Evolutionary conservation across 2,797 vertebrate species (phyloP), one percentile per base, ranked within the genome.

Genomic region (Meriones psammophilus): DNA sequence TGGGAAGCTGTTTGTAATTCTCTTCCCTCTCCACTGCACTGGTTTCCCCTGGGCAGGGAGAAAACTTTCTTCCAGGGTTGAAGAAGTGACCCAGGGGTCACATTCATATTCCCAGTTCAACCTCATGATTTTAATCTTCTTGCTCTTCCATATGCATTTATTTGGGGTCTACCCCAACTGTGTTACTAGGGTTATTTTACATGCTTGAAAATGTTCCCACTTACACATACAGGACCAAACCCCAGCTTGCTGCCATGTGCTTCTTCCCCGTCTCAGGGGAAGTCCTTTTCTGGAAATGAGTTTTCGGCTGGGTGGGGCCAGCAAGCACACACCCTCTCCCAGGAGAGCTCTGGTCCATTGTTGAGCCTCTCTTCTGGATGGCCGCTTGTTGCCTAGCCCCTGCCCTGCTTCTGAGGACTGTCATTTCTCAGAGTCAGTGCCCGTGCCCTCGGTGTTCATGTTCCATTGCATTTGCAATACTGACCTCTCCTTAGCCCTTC

Each of bases 401-500:
- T 93, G 93, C 79, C 74, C 85, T 36, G 69, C 92, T 93, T 91
- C 94, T 92, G 74, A 88, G 78, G 91, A 78, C 69, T 17, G 17
- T 85, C 76, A 91, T 83, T 89, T 76, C 89, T 91, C 74, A 92
- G 89, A 97, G 66, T 66, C 92, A 42, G 17, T 80, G 30, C 92
- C 64, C 33, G 17, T 8, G 85, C 71, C 39, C 64, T 88, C 71
- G 14, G 33, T 83, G 68, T 84, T 92, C 64, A 26, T 86, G 22
- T 62, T 81, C 83, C 60, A 18, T 88, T 62, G 18, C 69, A 56
- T 94, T 87, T 85, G 71, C 60, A 77, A 4, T 50, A 42, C 68
- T 95, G 86, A 91, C 86, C 81, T 94, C 68, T 88, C 93, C 64
- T 68, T 46, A 73, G 60, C 36, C 64, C 33, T 84, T 80, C 64